These are phyloP conservation scores for Schmidtea mediterranea DNA, from an alignment of 1,140 invertebrate species.

Conservation along the genomic window DNA sequence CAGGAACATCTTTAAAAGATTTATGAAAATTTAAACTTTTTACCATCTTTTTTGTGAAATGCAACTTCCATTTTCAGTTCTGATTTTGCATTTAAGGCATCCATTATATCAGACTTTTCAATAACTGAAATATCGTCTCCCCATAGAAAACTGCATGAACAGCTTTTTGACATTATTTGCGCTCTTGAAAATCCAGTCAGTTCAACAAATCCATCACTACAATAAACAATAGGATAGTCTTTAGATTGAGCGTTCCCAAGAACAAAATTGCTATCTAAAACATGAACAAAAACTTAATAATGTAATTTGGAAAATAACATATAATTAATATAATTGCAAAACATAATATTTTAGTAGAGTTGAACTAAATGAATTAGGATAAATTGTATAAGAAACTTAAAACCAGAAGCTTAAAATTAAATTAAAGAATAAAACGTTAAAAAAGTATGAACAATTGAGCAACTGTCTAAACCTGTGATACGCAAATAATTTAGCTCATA, in stretches of 20 bases:
- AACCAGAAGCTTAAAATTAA: too few relatives aligned
- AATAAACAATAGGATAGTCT: constrained; percentile 6
- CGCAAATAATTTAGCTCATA: too few relatives aligned
- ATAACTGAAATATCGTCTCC: constrained; percentile 62
- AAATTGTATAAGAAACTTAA: too few relatives aligned
- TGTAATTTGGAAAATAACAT: too few relatives aligned
- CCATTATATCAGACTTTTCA: constrained; percentile 58
- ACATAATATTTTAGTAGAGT: too few relatives aligned
- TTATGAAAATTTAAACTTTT: too few relatives aligned
- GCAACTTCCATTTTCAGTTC: constrained; percentile 73
- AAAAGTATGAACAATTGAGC: too few relatives aligned
- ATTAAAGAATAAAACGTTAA: too few relatives aligned
- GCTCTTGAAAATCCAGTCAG: constrained; percentile 4
- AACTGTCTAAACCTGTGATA: too few relatives aligned
- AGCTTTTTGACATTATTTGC: constrained; percentile 45
- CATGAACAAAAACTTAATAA: too few relatives aligned
- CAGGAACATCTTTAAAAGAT: constrained; percentile 9
- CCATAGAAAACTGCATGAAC: constrained; percentile 77
- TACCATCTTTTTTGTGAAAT: constrained; percentile 76
- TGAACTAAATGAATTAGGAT: too few relatives aligned
- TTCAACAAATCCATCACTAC: constrained; percentile 5
- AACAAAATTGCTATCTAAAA: constrained; percentile 6
- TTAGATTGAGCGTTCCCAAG: constrained; percentile 4
- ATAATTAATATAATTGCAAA: too few relatives aligned
- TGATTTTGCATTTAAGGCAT: constrained; percentile 54